These are phyloP conservation scores for Tokudaia tokunoshimensis DNA, from an alignment of 2,797 vertebrate genomes.

Conservation along the genomic window DNA sequence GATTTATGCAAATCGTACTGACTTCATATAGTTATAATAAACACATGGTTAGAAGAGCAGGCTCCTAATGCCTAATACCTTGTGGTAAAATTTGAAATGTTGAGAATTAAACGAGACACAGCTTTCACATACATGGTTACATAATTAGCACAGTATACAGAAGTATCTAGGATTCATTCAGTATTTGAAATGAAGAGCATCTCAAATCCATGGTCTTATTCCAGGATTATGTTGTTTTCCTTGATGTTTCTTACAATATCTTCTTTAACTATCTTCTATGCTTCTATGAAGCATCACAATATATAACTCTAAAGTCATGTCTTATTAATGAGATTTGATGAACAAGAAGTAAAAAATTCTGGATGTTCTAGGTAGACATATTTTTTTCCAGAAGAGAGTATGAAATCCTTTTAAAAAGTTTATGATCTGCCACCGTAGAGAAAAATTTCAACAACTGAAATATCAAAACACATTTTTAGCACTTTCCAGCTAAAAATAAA, in stretches of 20 bases:
- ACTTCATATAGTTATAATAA: neutral
- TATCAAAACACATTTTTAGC: neutral
- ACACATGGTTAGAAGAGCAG: accelerated
- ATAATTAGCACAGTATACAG: neutral
- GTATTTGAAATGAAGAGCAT: neutral
- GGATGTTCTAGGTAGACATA: neutral
- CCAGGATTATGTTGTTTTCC: neutral
- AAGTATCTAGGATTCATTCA: neutral
- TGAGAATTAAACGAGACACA: neutral
- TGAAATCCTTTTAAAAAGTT: neutral
- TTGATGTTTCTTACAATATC: neutral
- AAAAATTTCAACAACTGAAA: neutral
- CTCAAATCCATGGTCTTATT: neutral
- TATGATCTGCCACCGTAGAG: neutral
- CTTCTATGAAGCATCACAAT: neutral
- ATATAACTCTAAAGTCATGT: neutral
- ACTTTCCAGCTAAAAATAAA: neutral
- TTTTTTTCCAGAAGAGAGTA: neutral
- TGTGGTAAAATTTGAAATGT: neutral
- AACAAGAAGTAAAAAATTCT: neutral
- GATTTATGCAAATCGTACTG: neutral
- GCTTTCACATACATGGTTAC: too few relatives aligned
- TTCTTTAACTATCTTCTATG: too few relatives aligned
- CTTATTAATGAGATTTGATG: neutral
- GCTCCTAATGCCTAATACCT: neutral